Evolutionary conservation across 1,140 invertebrate genomes (phyloP).

Genomic region (Ganaspis sp.): DNA sequence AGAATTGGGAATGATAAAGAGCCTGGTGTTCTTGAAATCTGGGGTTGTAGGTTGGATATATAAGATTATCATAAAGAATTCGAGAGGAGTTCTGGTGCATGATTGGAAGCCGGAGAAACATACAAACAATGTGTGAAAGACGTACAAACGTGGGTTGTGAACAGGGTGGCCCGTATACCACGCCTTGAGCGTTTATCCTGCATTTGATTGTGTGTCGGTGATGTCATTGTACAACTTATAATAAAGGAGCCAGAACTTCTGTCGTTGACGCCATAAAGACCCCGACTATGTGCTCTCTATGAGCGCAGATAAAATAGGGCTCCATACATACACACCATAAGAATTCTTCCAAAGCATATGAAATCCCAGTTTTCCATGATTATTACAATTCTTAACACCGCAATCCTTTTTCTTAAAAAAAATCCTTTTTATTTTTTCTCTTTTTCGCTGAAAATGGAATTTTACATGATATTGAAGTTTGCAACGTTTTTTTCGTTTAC

Average conservation of each 20-base stretch:
- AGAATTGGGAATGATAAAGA: not conserved
- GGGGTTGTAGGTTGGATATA: not conserved
- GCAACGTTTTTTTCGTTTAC: no score
- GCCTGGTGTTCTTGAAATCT: not conserved
- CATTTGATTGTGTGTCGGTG: constrained; percentile 36
- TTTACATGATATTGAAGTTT: no score
- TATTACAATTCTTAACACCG: not conserved
- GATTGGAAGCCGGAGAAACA: not conserved
- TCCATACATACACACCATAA: not conserved
- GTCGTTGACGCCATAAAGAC: constrained; percentile 39
- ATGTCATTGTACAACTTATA: constrained; percentile 37
- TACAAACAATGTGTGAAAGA: constrained; percentile 17
- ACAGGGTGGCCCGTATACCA: constrained; percentile 16
- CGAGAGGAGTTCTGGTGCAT: constrained; percentile 10
- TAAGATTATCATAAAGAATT: constrained; percentile 18
- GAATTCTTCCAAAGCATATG: not conserved
- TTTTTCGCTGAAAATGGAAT: no score
- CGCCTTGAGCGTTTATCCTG: constrained; percentile 35
- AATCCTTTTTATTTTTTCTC: no score
- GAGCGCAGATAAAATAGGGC: constrained; percentile 43
- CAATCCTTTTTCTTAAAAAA: no score
- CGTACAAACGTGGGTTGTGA: constrained; percentile 21
- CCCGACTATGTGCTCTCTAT: constrained; percentile 33
- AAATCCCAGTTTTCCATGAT: not conserved
- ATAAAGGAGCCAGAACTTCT: constrained; percentile 42